Evolutionary conservation across 2,113 vertebrate species (phyloP).

Genomic region (Psilopogon haemacephalus): DNA sequence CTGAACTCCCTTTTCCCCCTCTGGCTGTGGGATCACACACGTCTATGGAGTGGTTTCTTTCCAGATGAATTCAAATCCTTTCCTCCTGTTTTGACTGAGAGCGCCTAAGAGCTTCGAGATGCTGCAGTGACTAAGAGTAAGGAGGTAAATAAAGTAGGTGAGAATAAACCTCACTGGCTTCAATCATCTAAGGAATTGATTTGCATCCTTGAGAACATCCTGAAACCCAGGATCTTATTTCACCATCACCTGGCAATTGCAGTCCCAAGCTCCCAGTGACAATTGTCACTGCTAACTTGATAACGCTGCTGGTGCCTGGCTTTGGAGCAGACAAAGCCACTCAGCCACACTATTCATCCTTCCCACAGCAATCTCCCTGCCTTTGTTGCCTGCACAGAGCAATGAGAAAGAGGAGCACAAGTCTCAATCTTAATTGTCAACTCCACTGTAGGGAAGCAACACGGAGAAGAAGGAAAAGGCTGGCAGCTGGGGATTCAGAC

Average conservation of each 20-base stretch:
- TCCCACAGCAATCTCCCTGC: not conserved
- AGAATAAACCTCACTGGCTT: not conserved
- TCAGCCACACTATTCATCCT: not conserved
- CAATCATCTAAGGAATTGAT: not conserved
- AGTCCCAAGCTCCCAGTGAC: not conserved
- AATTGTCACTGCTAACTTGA: not conserved
- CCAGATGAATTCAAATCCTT: not conserved
- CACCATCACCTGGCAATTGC: not conserved
- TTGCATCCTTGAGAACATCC: not conserved
- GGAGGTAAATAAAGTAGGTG: conserved; percentile 34
- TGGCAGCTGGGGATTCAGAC: accelerated
- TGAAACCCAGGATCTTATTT: not conserved
- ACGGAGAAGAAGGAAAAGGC: not conserved
- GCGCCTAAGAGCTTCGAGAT: not conserved
- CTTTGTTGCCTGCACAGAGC: not conserved
- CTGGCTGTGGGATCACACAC: not conserved
- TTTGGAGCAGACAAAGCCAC: not conserved
- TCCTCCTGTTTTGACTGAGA: conserved; percentile 9
- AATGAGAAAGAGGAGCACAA: not conserved
- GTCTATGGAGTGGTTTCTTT: not conserved
- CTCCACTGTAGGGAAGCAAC: not conserved
- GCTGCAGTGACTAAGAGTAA: not conserved
- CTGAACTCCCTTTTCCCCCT: not conserved
- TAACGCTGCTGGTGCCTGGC: not conserved
- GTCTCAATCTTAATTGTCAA: not conserved